Evolutionary conservation across 2,888 invertebrate species (phyloP).

Genomic region (Crepidodera aurea): DNA sequence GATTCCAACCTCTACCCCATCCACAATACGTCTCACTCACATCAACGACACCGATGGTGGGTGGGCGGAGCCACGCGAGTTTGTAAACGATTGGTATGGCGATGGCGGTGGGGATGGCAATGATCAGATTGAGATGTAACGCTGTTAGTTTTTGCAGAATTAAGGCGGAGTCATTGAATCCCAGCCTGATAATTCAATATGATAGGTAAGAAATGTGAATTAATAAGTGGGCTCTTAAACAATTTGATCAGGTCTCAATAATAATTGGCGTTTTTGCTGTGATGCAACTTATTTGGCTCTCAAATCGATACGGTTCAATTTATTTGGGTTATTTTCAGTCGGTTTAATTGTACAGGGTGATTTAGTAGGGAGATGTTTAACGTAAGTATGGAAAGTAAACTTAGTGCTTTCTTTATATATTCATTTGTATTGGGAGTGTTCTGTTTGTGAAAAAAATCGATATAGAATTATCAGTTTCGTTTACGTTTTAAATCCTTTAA

Average conservation of each 20-base stretch:
- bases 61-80: conserved; percentile 52
- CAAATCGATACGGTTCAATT: too few species aligned
- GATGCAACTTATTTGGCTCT: not conserved
- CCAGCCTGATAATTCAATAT: conserved; percentile 58
- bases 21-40: conserved; percentile 52
- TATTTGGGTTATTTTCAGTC: too few species aligned
- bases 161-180: conserved; percentile 56
- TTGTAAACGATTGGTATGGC: conserved; percentile 49
- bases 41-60: conserved; percentile 53
- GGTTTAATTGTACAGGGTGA: too few species aligned
- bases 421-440: too few species aligned
- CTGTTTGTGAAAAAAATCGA: too few species aligned
- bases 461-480: too few species aligned
- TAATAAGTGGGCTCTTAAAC: conserved; percentile 58
- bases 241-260: conserved; percentile 56
- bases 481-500: too few species aligned
- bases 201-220: conserved; percentile 55
- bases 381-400: too few species aligned
- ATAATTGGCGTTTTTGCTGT: conserved; percentile 46
- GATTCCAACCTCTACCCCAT: not conserved
- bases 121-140: conserved; percentile 62
- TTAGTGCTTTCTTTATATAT: too few species aligned
- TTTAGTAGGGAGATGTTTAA: too few species aligned
- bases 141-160: conserved; percentile 60
- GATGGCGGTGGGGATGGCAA: conserved; percentile 50